Evolutionary conservation across 2,113 vertebrate genomes (phyloP).

Genomic region (Myodes glareolus): DNA sequence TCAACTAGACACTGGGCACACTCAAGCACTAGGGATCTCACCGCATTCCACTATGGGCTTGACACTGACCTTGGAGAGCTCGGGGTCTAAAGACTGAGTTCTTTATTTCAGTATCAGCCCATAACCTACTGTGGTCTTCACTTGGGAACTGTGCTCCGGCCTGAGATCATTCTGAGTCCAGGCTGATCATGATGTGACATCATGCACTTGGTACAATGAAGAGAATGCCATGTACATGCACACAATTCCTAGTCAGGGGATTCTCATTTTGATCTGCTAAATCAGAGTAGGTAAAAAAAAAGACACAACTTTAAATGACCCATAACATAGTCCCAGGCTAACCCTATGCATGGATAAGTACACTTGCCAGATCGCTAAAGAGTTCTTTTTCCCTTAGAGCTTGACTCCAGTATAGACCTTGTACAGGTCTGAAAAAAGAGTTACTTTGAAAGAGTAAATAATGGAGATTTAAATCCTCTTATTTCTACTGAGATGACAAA

Average conservation of each 20-base stretch:
- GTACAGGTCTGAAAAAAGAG: no score
- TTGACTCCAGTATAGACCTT: not conserved
- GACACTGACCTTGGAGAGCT: not conserved
- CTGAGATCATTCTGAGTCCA: not conserved
- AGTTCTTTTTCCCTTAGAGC: not conserved
- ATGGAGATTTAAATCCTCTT: no score
- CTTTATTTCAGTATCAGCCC: not conserved
- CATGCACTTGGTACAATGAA: rapidly evolving
- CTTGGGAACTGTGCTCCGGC: not conserved
- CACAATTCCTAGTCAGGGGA: not conserved
- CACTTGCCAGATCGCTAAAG: not conserved
- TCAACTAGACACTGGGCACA: not conserved
- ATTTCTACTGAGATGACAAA: not conserved
- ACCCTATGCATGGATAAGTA: not conserved
- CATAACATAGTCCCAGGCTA: not conserved
- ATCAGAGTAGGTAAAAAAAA: not conserved
- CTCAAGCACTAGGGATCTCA: not conserved
- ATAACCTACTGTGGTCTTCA: not conserved
- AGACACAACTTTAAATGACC: not conserved
- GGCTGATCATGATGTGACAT: not conserved
- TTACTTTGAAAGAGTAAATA: no score
- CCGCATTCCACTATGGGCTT: not conserved
- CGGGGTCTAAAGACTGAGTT: not conserved
- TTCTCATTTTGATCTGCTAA: not conserved
- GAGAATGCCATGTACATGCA: not conserved